A percentile compares a stretch with the other conserved stretches of the same genome.
phyloP scores from a whole-genome alignment of 1,140 invertebrate species.

The Heterodera carotae region DNA sequence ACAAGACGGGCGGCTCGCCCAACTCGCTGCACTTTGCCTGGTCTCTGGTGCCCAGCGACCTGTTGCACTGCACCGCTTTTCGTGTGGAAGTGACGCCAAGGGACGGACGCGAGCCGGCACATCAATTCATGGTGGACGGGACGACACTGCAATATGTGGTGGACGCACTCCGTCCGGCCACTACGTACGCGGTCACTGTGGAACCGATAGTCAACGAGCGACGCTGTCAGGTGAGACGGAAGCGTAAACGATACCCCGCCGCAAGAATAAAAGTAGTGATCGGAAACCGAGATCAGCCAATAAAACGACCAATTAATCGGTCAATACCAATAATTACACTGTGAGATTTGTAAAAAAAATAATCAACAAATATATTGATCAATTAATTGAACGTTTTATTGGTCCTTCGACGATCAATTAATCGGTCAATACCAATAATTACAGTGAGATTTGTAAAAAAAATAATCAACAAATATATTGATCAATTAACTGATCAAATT shows the following conservation, averaged over 20 bases:
- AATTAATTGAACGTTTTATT: no score
- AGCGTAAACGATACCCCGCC: background rate
- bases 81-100: conserved; percentile 56
- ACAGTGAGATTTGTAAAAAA: no score
- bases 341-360: no score
- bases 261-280: no score
- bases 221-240: conserved; percentile 37
- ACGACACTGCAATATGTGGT: conserved; percentile 61
- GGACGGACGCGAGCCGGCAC: conserved; percentile 54
- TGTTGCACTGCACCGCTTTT: conserved; percentile 56
- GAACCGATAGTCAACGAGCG: conserved; percentile 55
- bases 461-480: no score
- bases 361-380: no score
- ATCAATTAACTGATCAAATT: no score
- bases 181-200: conserved; percentile 62
- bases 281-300: no score
- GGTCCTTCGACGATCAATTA: no score
- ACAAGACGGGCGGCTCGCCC: conserved; percentile 53
- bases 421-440: no score
- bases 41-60: conserved; percentile 54
- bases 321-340: no score
- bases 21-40: conserved; percentile 55
- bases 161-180: conserved; percentile 55
- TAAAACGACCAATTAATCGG: no score
- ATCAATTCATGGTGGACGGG: conserved; percentile 59